These are phyloP conservation scores for Melospiza melodia DNA, from an alignment of 2,113 vertebrate species.

Conservation along the genomic window DNA sequence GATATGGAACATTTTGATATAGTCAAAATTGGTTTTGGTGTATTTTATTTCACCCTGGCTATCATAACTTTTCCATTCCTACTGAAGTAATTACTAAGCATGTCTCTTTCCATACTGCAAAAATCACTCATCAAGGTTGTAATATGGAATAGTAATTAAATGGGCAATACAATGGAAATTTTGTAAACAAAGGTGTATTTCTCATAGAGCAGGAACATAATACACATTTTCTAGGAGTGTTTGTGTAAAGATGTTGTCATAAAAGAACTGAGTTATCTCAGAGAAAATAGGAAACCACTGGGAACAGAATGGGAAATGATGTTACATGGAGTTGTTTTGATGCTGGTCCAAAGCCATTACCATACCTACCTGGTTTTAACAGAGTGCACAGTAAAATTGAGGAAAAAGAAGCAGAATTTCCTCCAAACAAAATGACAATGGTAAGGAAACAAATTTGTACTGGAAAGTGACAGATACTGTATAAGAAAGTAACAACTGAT, in stretches of 20 bases:
- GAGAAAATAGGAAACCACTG: background rate
- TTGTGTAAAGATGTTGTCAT: background rate
- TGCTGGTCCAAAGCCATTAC: background rate
- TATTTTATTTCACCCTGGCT: background rate
- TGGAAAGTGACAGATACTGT: background rate
- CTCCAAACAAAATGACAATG: background rate
- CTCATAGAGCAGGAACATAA: background rate
- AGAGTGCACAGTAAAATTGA: fast-evolving
- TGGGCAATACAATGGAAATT: background rate
- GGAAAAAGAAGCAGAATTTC: background rate
- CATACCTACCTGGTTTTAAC: fast-evolving
- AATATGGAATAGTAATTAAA: background rate
- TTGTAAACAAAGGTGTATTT: background rate
- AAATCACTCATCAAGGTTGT: background rate
- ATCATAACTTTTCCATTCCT: background rate
- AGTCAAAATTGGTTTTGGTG: background rate
- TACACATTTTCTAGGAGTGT: background rate
- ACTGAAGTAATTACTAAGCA: background rate
- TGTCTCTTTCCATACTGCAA: background rate
- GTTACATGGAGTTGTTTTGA: background rate
- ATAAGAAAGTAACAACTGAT: background rate
- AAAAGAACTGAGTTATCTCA: background rate
- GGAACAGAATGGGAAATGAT: background rate
- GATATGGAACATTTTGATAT: background rate
- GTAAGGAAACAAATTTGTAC: background rate